Evolutionary conservation across 2,113 vertebrate genomes (phyloP), one percentile per base, ranked within the genome.

Genomic region (Ornithorhynchus anatinus): DNA sequence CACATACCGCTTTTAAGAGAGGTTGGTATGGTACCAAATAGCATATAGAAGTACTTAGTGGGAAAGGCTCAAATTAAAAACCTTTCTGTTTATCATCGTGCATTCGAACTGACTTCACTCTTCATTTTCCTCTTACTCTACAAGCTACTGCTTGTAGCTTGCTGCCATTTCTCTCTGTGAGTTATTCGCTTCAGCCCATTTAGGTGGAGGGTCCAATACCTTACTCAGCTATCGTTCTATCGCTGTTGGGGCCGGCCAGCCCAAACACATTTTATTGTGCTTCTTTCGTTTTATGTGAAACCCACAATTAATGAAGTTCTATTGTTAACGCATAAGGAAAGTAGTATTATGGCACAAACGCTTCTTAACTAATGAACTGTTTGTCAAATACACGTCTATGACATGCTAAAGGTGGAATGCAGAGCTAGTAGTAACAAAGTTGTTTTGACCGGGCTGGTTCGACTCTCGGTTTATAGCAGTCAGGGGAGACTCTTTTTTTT

Each of bases 231-330:
- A 54, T 67, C 56, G 58, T 76, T 82, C 52, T 68, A 84, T 69
- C 63, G 59, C 22, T 64, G 43, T 45, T 73, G 67, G 75, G 38
- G n/a, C 19, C 75, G 38, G 32, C 56, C 32, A 67, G 52, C 36
- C 69, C 51, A 59, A 81, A 74, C 53, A 75, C 19, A 72, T 69
- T 76, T 71, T 72, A 79, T 72, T 63, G 56, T 43, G 45, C 6
- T 61, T 77, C 54, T 65, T 29, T n/a, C 7, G 25, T 29, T 79
- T 86, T 40, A 62, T 44, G 57, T 65, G 71, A 81, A 73, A 80
- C 37, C 48, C 60, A 70, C 36, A 75, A 78, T 75, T 82, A 76
- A 75, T 64, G 48, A 88, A 76, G 59, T 65, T 57, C 48, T 79
- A 78, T 3, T 82, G 43, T 58, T 75, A 82, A 71, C 33, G 44